phyloP scores from a whole-genome alignment of 2,797 vertebrate genomes.

The Halcyon leucocephala region DNA sequence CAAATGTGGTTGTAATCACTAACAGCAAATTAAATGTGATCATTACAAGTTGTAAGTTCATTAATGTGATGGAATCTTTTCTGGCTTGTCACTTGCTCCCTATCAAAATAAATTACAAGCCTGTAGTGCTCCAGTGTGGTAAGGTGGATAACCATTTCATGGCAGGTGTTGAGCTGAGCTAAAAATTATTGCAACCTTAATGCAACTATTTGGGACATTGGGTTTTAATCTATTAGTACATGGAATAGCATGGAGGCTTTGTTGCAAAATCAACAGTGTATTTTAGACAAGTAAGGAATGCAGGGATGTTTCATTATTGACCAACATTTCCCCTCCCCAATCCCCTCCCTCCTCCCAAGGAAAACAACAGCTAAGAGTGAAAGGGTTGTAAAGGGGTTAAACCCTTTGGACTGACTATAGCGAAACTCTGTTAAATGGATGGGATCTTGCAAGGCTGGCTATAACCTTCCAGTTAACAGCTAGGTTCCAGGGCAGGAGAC shows the following conservation, averaged over 20 bases:
- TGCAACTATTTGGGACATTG: neutral
- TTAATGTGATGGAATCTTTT: neutral
- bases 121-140: neutral
- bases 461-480: neutral
- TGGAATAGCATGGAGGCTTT: neutral
- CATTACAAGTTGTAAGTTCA: neutral
- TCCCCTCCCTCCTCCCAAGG: neutral
- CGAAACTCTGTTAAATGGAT: neutral
- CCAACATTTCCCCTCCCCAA: neutral
- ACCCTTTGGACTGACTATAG: neutral
- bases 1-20: neutral
- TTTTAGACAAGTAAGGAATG: neutral
- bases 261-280: neutral
- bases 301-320: neutral
- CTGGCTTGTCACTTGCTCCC: neutral
- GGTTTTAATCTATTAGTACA: neutral
- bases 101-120: conserved; percentile 13
- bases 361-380: neutral
- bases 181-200: neutral
- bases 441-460: neutral
- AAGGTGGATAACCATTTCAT: neutral
- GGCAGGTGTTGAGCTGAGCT: neutral
- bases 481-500: neutral
- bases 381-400: neutral
- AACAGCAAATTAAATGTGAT: neutral